Percentiles rank a stretch among this genome's conserved stretches.
phyloP scores from a whole-genome alignment of 2,113 vertebrate genomes.

The Toxotes jaculatrix region DNA sequence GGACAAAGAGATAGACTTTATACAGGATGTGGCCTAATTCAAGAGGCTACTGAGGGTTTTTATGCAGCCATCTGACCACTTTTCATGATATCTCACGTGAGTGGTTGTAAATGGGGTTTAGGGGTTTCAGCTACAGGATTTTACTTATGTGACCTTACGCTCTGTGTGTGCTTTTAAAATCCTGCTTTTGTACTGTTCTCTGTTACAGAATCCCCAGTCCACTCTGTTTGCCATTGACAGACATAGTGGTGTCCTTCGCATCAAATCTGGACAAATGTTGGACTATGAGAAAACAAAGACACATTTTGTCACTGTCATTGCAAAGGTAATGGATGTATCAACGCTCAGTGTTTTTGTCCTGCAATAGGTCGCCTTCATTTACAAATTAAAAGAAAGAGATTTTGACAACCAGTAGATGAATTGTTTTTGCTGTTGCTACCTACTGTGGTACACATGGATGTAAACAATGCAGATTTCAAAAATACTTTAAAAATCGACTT shows the following conservation, averaged over 20 bases:
- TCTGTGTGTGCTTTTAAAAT: conserved; percentile 37
- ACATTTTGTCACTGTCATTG: conserved; percentile 89
- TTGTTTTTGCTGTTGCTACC: background rate
- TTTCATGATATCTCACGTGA: conserved; percentile 55
- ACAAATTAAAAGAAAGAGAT: background rate
- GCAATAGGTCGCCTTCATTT: background rate
- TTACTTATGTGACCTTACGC: conserved; percentile 21
- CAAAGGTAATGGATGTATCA: conserved; percentile 86
- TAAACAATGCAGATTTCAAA: background rate
- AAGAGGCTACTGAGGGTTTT: conserved; percentile 37
- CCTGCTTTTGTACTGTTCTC: conserved; percentile 42
- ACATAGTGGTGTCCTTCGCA: conserved; percentile 91
- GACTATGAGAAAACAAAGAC: conserved; percentile 93
- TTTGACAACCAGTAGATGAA: background rate
- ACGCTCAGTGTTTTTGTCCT: background rate
- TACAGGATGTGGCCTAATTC: conserved; percentile 50
- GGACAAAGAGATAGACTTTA: conserved; percentile 37
- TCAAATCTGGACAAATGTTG: conserved; percentile 87
- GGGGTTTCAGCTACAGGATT: conserved; percentile 40
- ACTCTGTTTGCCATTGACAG: conserved; percentile 90
- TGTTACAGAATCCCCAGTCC: conserved; percentile 83
- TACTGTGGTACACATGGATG: background rate
- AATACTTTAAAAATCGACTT: background rate
- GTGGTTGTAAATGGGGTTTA: conserved; percentile 38
- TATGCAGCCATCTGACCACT: conserved; percentile 43